phyloP scores from a whole-genome alignment of 2,113 vertebrate genomes.

The Hydrolagus affinis region DNA sequence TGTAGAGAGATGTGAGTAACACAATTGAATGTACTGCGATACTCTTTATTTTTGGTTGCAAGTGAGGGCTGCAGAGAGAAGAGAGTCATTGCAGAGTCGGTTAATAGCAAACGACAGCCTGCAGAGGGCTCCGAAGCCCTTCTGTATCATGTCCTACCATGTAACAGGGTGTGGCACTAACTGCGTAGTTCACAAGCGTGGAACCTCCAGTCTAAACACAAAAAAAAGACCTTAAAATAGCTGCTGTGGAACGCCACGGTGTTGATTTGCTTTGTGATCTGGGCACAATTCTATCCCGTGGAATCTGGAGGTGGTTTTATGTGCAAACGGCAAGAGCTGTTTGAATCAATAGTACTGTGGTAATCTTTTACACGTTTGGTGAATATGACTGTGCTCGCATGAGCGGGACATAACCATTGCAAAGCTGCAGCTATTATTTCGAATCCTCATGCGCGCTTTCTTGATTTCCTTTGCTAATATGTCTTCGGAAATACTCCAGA shows the following conservation, averaged over 20 bases:
- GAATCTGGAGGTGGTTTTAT: not conserved
- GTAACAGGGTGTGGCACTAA: conserved; percentile 1
- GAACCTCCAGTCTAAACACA: conserved; percentile 7
- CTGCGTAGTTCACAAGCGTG: not conserved
- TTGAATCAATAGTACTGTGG: too few species aligned
- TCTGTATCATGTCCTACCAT: not conserved
- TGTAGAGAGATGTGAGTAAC: too few species aligned
- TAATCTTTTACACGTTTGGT: too few species aligned
- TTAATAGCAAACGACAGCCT: not conserved
- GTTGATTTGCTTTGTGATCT: not conserved
- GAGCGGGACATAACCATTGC: too few species aligned
- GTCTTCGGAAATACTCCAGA: too few species aligned
- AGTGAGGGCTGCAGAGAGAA: not conserved
- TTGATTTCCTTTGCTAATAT: too few species aligned
- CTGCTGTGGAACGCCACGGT: not conserved
- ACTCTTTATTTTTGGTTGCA: not conserved
- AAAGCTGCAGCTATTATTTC: too few species aligned
- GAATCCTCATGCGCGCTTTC: too few species aligned
- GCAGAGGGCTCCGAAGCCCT: conserved; percentile 10
- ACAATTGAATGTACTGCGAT: not conserved
- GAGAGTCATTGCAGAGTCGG: not conserved
- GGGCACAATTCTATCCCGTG: not conserved
- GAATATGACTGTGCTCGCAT: too few species aligned
- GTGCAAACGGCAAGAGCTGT: not conserved
- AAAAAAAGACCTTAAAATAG: conserved; percentile 3